Conservation (phyloP, 2,888 invertebrate genomes). For the Chrysopilus asiliformis region DNA sequence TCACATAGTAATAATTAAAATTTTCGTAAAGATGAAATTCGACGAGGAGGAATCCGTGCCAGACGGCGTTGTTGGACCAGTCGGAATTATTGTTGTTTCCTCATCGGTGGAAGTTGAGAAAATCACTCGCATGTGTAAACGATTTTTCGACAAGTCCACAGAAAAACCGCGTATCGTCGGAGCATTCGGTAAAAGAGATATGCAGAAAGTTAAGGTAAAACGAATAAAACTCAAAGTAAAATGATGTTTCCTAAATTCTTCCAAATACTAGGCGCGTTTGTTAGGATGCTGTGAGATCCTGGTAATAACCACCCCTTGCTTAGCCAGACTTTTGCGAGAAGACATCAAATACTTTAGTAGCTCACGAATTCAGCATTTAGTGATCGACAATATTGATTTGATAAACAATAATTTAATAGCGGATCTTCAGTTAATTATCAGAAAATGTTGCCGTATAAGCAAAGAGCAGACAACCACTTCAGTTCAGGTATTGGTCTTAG, state of each 20-base stretch:
- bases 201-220: too few relatives aligned
- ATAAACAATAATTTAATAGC: conserved; percentile 42
- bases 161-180: too few relatives aligned
- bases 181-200: too few relatives aligned
- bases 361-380: conserved; percentile 47
- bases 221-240: too few relatives aligned
- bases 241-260: too few relatives aligned
- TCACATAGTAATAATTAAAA: too few relatives aligned
- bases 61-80: conserved; percentile 44
- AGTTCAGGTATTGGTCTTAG: conserved; percentile 15
- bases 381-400: conserved; percentile 58
- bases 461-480: conserved; percentile 33
- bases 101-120: conserved; percentile 43
- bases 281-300: conserved; percentile 57
- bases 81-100: conserved; percentile 51
- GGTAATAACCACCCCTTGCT: conserved; percentile 51
- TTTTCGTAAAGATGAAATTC: too few relatives aligned
- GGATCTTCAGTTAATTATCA: conserved; percentile 36
- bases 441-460: conserved; percentile 32
- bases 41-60: too few relatives aligned
- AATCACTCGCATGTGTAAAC: conserved; percentile 34
- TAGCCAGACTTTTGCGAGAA: conserved; percentile 38
- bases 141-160: too few relatives aligned
- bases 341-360: conserved; percentile 42
- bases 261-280: too few relatives aligned